phyloP scores from a whole-genome alignment of 92 coral and sea anemone genomes.

The Epizoanthus illoricatus region DNA sequence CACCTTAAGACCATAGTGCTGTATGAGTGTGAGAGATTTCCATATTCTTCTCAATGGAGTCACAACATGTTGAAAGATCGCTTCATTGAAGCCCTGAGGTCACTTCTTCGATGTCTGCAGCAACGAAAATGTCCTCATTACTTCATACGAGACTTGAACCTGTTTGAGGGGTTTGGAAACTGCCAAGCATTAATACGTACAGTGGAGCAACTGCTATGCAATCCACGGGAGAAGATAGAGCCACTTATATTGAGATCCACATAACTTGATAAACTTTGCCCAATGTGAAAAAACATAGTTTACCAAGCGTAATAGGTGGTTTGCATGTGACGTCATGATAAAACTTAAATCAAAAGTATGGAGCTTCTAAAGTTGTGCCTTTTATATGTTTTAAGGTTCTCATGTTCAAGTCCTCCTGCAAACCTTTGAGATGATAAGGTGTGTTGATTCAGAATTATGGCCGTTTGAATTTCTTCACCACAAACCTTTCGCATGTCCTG shows the following conservation, averaged over 20 bases:
- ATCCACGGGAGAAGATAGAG: slow-evolving; percentile 33
- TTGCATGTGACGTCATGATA: no score
- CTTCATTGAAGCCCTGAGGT: slow-evolving; percentile 50
- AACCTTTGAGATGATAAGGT: no score
- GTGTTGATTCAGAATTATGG: no score
- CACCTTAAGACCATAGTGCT: slow-evolving; percentile 76
- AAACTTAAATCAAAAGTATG: no score
- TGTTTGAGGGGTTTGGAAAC: slow-evolving; percentile 50
- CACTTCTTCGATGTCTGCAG: slow-evolving; percentile 49
- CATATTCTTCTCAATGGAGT: slow-evolving; percentile 50
- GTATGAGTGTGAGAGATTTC: slow-evolving; percentile 70
- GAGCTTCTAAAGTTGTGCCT: no score
- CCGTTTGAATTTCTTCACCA: no score
- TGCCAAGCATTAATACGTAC: background rate
- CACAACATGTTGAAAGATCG: slow-evolving; percentile 37
- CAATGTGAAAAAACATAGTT: background rate
- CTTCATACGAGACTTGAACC: slow-evolving; percentile 59
- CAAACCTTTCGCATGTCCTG: no score
- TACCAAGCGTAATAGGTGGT: background rate
- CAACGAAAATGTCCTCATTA: slow-evolving; percentile 63
- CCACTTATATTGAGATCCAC: background rate
- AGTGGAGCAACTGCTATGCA: slow-evolving; percentile 6
- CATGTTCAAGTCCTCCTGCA: no score
- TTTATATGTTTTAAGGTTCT: no score
- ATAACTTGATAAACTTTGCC: background rate